Evolutionary conservation across 2,888 invertebrate species (phyloP).

Genomic region (Melipona beecheii): DNA sequence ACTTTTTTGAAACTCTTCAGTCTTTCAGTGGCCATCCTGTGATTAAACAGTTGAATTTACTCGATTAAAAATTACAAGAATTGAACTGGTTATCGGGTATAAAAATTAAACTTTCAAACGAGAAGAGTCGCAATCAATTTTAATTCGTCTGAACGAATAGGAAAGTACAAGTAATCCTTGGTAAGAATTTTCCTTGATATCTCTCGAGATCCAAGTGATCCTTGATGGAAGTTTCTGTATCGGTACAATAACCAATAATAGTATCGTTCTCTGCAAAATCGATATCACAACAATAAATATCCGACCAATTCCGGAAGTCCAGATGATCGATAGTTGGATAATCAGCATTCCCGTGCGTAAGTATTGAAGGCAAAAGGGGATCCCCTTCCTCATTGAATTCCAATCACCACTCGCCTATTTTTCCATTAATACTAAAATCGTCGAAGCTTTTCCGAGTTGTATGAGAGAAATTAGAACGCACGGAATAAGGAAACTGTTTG

Average conservation of each 20-base stretch:
- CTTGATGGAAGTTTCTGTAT: neutral
- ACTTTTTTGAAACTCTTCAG: too few species aligned
- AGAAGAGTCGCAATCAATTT: neutral
- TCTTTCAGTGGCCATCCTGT: too few species aligned
- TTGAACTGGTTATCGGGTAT: neutral
- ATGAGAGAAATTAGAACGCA: too few species aligned
- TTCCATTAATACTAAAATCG: neutral
- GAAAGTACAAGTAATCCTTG: neutral
- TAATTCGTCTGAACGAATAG: neutral
- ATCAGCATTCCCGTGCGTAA: neutral
- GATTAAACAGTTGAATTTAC: too few species aligned
- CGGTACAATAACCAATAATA: neutral
- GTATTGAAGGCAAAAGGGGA: neutral
- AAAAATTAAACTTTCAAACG: neutral
- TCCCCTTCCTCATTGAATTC: neutral
- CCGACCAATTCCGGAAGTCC: neutral
- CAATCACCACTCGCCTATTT: neutral
- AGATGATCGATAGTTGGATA: neutral
- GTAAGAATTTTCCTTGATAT: neutral
- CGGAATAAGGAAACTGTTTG: too few species aligned
- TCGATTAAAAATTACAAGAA: too few species aligned
- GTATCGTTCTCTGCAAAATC: neutral
- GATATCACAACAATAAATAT: neutral
- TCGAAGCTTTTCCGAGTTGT: too few species aligned
- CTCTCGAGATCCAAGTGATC: neutral